phyloP scores from a whole-genome alignment of 2,113 vertebrate genomes.

The Connochaetes taurinus region DNA sequence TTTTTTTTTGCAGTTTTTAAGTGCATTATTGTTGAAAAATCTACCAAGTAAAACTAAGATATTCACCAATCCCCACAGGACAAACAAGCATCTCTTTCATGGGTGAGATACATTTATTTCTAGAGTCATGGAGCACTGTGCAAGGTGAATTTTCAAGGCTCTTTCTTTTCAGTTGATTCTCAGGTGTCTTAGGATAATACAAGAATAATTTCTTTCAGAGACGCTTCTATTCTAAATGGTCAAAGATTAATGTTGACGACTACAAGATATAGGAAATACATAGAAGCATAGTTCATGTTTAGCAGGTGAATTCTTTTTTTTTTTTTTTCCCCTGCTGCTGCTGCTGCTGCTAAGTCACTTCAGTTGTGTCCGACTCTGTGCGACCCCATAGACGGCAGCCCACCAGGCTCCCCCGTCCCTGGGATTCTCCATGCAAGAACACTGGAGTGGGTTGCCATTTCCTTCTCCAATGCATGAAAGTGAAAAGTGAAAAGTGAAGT shows the following conservation, averaged over 20 bases:
- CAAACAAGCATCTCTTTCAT: not conserved
- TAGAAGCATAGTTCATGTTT: not conserved
- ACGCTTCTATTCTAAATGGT: not conserved
- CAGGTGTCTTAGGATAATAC: not conserved
- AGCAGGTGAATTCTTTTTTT: not conserved
- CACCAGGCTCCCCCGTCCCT: too few relatives aligned
- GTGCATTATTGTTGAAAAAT: not conserved
- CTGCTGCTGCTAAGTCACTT: too few relatives aligned
- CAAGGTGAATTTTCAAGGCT: not conserved
- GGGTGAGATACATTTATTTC: not conserved
- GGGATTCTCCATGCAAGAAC: too few relatives aligned
- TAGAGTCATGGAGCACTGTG: not conserved
- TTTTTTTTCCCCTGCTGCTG: too few relatives aligned
- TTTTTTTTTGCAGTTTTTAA: not conserved
- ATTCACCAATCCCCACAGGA: not conserved
- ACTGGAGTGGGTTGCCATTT: too few relatives aligned
- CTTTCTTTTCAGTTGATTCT: not conserved
- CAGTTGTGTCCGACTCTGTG: too few relatives aligned
- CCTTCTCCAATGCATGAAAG: too few relatives aligned
- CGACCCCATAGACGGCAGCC: accelerated
- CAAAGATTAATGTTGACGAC: not conserved
- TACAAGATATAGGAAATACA: not conserved
- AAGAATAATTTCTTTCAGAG: not conserved
- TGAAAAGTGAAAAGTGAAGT: too few relatives aligned
- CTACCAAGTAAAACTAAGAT: not conserved